Evolutionary conservation across 2,888 invertebrate species (phyloP).

Genomic region (Tigriopus californicus): DNA sequence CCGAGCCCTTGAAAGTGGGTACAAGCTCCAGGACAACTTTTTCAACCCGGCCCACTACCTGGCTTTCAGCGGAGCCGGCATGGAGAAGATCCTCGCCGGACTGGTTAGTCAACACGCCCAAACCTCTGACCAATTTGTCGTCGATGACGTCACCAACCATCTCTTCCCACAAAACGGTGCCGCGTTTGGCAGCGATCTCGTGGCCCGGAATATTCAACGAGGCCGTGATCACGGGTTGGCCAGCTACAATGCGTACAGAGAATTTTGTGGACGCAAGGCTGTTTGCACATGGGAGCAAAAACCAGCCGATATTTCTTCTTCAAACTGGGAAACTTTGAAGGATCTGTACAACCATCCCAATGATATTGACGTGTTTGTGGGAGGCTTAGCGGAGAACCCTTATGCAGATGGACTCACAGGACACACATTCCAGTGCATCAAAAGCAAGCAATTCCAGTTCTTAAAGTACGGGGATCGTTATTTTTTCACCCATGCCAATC

Average conservation of each 20-base stretch:
- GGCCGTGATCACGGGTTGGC: constrained; percentile 25
- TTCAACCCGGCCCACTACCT: neutral
- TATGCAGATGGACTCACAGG: neutral
- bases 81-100: constrained; percentile 63
- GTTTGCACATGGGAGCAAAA: neutral
- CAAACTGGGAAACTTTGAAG: constrained; percentile 1
- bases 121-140: constrained; percentile 74
- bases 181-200: constrained; percentile 73
- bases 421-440: constrained; percentile 45
- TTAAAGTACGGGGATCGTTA: constrained; percentile 79
- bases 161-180: constrained; percentile 71
- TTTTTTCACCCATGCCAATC: constrained; percentile 27
- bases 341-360: constrained; percentile 26
- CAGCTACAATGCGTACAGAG: neutral
- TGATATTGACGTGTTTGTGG: constrained; percentile 87
- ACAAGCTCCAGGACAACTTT: neutral
- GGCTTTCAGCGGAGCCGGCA: neutral
- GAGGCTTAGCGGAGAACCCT: constrained; percentile 62
- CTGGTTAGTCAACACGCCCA: constrained; percentile 75
- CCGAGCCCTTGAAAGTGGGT: neutral
- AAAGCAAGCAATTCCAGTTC: constrained; percentile 57
- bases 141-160: constrained; percentile 83
- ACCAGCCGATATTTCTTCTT: neutral
- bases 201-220: constrained; percentile 70
- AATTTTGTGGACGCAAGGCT: too few relatives aligned